A percentile compares a stretch with the other conserved stretches of the same genome.
Evolutionary conservation across 2,888 invertebrate genomes (phyloP).

Genomic region (Andrena bucephala): DNA sequence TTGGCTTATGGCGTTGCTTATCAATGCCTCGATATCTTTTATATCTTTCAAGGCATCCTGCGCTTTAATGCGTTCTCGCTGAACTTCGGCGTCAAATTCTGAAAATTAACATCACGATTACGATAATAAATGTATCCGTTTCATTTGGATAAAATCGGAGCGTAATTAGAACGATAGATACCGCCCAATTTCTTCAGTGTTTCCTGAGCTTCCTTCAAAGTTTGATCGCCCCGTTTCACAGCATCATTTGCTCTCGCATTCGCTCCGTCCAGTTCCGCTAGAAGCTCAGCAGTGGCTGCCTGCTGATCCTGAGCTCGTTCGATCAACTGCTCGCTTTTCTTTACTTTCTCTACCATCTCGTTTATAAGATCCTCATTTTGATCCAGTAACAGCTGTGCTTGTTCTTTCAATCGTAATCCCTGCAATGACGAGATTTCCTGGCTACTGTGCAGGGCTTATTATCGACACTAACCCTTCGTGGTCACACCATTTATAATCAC

Average conservation of each 20-base stretch:
- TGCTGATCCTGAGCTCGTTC: conserved; percentile 89
- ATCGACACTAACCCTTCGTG: neutral
- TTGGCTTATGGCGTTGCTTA: conserved; percentile 90
- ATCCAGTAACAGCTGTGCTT: conserved; percentile 88
- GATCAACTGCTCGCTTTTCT: conserved; percentile 89
- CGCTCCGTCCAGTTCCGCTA: conserved; percentile 92
- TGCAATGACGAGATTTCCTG: conserved; percentile 61
- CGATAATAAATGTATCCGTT: neutral
- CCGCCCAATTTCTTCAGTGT: conserved; percentile 91
- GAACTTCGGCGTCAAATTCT: conserved; percentile 96
- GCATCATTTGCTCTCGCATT: conserved; percentile 93
- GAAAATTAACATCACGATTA: conserved; percentile 50
- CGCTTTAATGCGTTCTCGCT: conserved; percentile 93
- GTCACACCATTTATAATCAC: no score
- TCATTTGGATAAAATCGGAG: no score
- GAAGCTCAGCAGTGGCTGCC: conserved; percentile 91
- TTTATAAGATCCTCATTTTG: conserved; percentile 87
- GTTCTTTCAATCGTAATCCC: conserved; percentile 86
- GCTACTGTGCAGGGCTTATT: neutral
- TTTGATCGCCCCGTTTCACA: conserved; percentile 93
- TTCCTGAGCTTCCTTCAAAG: conserved; percentile 91
- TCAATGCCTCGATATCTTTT: conserved; percentile 90
- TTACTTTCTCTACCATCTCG: conserved; percentile 89
- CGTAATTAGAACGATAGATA: conserved; percentile 75
- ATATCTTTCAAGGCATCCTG: conserved; percentile 91